These are phyloP conservation scores for Gadus chalcogrammus DNA, from an alignment of 2,113 vertebrate species.

Conservation along the genomic window DNA sequence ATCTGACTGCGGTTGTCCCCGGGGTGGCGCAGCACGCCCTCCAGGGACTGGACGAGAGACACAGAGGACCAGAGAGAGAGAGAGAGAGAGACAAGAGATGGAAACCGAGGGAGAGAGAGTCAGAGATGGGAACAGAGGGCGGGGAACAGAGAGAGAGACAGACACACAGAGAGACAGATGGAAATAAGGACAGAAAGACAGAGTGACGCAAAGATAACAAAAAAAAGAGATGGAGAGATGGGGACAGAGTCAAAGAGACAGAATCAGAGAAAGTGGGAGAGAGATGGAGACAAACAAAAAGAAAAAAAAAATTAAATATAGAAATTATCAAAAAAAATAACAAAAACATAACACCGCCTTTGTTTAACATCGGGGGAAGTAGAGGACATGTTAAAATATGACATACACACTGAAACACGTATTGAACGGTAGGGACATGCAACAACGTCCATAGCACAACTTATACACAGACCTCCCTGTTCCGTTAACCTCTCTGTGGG, in stretches of 20 bases:
- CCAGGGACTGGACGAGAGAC: conserved; percentile 76
- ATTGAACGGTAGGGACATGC: too few species aligned
- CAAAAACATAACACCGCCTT: too few species aligned
- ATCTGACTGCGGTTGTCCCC: conserved; percentile 97
- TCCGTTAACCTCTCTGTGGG: too few species aligned
- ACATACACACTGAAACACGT: too few species aligned
- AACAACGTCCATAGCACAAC: too few species aligned
- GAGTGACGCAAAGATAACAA: neutral
- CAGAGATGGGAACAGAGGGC: conserved; percentile 3
- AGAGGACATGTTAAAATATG: too few species aligned
- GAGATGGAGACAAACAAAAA: neutral
- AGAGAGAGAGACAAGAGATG: neutral
- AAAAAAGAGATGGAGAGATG: neutral
- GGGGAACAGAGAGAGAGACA: neutral
- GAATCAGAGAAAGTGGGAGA: neutral
- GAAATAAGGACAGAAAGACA: neutral
- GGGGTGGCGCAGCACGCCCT: conserved; percentile 89
- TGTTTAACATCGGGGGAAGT: too few species aligned
- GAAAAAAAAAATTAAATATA: too few species aligned
- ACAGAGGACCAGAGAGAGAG: neutral
- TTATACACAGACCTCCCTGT: too few species aligned
- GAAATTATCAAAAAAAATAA: too few species aligned
- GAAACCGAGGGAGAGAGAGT: neutral
- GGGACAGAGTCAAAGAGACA: neutral
- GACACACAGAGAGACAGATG: conserved; percentile 63